Evolutionary conservation across 2,888 invertebrate species (phyloP).

Genomic region (Philonicus albiceps): DNA sequence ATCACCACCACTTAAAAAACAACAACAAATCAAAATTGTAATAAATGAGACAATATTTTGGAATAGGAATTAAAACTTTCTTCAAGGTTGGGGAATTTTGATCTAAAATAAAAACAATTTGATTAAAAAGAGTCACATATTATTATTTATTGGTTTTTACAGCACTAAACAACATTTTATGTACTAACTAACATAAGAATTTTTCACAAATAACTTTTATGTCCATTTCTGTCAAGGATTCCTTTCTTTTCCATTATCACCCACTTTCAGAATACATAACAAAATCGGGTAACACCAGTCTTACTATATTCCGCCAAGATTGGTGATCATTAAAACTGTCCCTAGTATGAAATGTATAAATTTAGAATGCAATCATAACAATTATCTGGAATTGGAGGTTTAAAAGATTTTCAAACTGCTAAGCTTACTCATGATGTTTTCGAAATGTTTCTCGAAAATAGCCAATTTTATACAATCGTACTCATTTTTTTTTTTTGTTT

Average conservation of each 20-base stretch:
- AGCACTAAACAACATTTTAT: background rate
- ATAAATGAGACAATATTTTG: too few relatives aligned
- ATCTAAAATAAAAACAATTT: background rate
- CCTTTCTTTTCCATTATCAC: background rate
- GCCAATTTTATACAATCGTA: background rate
- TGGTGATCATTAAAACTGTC: background rate
- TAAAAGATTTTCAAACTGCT: background rate
- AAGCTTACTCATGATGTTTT: conserved; percentile 3
- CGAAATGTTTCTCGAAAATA: conserved; percentile 14
- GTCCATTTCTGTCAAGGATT: background rate
- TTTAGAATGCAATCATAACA: background rate
- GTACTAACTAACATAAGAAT: background rate
- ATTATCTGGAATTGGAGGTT: background rate
- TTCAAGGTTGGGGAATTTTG: background rate
- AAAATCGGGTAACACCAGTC: background rate
- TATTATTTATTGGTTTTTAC: background rate
- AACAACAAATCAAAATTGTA: too few relatives aligned
- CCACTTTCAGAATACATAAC: background rate
- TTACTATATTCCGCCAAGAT: background rate
- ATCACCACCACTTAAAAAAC: too few relatives aligned
- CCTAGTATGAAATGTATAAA: background rate
- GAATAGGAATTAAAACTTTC: too few relatives aligned
- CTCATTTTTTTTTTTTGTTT: background rate
- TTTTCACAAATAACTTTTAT: background rate
- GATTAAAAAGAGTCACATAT: background rate